Conservation (phyloP, 2,797 vertebrate species). For the Iguana delicatissima region DNA sequence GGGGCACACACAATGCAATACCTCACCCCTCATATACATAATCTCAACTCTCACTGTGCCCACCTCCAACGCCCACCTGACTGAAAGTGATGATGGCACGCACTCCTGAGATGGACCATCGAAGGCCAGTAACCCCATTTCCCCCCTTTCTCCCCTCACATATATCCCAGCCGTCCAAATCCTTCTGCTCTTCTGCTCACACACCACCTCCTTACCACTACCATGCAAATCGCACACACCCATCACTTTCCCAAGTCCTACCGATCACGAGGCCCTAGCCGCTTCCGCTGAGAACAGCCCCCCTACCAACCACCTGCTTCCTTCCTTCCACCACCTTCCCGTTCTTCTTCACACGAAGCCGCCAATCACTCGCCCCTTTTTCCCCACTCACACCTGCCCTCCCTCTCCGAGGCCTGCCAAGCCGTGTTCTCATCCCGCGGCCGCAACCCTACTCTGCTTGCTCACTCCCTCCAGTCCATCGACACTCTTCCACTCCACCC, state of each 20-base stretch:
- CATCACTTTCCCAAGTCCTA: not conserved
- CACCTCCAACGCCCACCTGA: not conserved
- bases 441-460: too few relatives aligned
- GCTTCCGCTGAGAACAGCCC: not conserved
- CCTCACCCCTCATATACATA: too few relatives aligned
- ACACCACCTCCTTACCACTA: not conserved
- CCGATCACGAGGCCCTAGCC: not conserved
- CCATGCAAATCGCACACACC: not conserved
- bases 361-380: not conserved
- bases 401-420: slow-evolving; percentile 2
- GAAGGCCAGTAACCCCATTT: not conserved
- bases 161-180: not conserved
- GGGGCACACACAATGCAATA: not conserved
- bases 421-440: not conserved
- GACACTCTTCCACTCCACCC: not conserved
- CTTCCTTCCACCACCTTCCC: not conserved
- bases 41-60: not conserved
- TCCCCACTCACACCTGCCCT: too few relatives aligned
- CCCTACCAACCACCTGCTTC: not conserved
- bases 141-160: not conserved
- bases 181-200: not conserved
- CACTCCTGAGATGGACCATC: too few relatives aligned
- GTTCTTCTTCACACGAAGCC: not conserved
- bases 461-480: too few relatives aligned
- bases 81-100: not conserved